phyloP scores from a whole-genome alignment of 92 coral and sea anemone genomes.

The Metridium senile region DNA sequence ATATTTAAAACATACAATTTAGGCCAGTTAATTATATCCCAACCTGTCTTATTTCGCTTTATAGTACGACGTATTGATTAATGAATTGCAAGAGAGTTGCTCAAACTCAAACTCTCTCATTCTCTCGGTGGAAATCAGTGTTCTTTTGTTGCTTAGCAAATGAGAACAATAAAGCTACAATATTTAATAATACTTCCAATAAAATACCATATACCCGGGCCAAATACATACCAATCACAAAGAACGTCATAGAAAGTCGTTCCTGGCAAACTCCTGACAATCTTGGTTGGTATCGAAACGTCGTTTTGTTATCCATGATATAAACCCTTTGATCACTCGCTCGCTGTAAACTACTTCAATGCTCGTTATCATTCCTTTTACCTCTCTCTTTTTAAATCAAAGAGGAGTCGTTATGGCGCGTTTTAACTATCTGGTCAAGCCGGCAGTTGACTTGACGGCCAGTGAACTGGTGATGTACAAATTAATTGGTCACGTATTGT shows the following conservation, averaged over 20 bases:
- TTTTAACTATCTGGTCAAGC: background rate
- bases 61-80: no score
- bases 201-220: background rate
- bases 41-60: no score
- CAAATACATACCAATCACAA: conserved; percentile 7
- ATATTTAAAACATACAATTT: background rate
- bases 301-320: background rate
- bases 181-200: background rate
- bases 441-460: no score
- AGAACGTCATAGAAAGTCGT: conserved; percentile 8
- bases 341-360: background rate
- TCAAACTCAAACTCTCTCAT: no score
- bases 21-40: background rate
- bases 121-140: no score
- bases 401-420: background rate
- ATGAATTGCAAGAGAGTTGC: no score
- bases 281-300: background rate
- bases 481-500: background rate
- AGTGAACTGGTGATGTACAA: no score
- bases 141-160: background rate
- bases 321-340: background rate
- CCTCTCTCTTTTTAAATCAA: background rate
- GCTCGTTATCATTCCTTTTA: background rate
- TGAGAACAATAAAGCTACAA: background rate
- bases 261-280: conserved; percentile 21